phyloP scores from a whole-genome alignment of 2,888 invertebrate genomes.

The Platynereis dumerilii region DNA sequence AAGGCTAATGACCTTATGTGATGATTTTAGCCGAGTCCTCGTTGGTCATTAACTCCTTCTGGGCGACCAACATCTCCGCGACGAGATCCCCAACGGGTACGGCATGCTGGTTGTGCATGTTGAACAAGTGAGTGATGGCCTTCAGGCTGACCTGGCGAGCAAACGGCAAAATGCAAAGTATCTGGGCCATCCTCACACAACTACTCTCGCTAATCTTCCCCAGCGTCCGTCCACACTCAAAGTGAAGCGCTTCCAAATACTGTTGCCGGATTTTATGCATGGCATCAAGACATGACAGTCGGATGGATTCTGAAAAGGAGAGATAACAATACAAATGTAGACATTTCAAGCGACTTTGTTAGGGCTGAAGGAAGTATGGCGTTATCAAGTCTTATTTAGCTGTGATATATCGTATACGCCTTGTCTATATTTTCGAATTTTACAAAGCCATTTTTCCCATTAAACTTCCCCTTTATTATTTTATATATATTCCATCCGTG shows the following conservation, averaged over 20 bases:
- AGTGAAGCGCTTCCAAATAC: not conserved
- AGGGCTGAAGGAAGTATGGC: too few species aligned
- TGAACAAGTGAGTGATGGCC: conserved; percentile 4
- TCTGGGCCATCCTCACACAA: not conserved
- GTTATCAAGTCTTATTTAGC: too few species aligned
- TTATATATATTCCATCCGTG: too few species aligned
- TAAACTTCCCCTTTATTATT: too few species aligned
- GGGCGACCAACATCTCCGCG: not conserved
- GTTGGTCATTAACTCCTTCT: not conserved
- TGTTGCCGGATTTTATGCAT: not conserved
- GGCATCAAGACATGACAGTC: not conserved
- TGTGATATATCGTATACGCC: too few species aligned
- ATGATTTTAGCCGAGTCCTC: too few species aligned
- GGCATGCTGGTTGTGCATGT: not conserved
- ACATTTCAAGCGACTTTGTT: too few species aligned
- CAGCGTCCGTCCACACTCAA: too few species aligned
- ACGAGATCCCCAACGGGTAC: not conserved
- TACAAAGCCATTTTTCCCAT: too few species aligned
- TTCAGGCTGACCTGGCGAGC: not conserved
- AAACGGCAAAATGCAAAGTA: not conserved
- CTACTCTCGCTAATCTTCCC: too few species aligned
- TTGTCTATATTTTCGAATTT: too few species aligned
- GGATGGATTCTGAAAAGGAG: not conserved
- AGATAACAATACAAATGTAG: not conserved
- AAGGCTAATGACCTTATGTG: too few species aligned